A percentile compares a stretch with the other conserved stretches of the same genome.
These are phyloP conservation scores for Neosalanx taihuensis DNA, from an alignment of 2,797 vertebrate genomes.

Conservation along the genomic window DNA sequence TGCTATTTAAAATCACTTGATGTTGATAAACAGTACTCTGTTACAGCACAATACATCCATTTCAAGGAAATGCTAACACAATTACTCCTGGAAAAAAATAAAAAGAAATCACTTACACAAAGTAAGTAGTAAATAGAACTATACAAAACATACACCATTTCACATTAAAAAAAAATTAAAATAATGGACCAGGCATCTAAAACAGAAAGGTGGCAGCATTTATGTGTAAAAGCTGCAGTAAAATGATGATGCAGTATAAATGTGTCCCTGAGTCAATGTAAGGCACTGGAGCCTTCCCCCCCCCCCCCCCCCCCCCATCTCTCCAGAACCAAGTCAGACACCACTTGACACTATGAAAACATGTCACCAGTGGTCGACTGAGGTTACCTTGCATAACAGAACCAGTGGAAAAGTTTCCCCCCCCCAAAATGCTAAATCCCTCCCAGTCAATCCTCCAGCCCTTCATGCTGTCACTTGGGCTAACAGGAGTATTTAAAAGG, in stretches of 20 bases:
- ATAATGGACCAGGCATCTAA: background rate
- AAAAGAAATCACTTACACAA: constrained; percentile 14
- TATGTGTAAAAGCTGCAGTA: background rate
- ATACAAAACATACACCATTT: constrained; percentile 10
- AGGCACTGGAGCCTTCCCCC: background rate
- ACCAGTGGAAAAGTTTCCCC: background rate
- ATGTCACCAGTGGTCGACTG: background rate
- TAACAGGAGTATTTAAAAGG: no score
- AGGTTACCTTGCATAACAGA: background rate
- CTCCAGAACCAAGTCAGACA: background rate
- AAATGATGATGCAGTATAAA: background rate
- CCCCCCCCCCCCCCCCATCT: background rate
- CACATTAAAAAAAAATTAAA: background rate
- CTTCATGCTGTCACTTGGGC: background rate
- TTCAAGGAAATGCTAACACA: background rate
- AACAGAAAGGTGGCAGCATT: background rate
- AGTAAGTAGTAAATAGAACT: constrained; percentile 26
- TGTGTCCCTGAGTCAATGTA: background rate
- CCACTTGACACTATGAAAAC: background rate
- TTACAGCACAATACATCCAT: constrained; percentile 14
- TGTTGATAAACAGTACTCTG: no score
- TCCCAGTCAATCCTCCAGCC: background rate
- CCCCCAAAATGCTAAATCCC: background rate
- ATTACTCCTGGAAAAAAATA: background rate
- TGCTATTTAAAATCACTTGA: background rate